Base-by-base conservation (phyloP, 2,113 vertebrate genomes). In the Mus pahari region DNA sequence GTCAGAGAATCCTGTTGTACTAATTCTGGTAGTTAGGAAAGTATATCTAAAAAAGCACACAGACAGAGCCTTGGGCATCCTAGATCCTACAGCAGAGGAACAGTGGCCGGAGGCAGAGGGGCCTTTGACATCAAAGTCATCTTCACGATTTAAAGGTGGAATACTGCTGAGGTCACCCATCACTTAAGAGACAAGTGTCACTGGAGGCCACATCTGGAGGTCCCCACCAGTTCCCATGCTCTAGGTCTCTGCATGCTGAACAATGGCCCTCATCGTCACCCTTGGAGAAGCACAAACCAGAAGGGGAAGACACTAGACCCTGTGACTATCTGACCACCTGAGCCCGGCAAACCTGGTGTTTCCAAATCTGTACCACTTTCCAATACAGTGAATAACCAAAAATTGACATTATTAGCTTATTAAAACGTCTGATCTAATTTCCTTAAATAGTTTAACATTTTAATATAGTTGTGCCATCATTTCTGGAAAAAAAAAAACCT, bases 401-500 rank as follows among this genome's bases (percentile, higher is more conserved):
- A 75, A 68, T 17, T 95, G 71, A 86, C 2, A 36, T 88, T 60
- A 58, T 45, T 64, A 60, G 19, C 78, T 73, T 86, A 90, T 73
- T 91, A 74, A 88, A 95, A 89, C 48, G 84, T 22, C 66, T 71
- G 7, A 71, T 39, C 58, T 93, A 36, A 28, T 89, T 93, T 96
- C n/a, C 55, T 74, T 28, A 89, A 88, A 45, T 84, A 66, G 83
- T 42, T 50, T 50, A 91, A 89, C n/a, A 89, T 93, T 96, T 90
- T 77, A 91, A 81, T 89, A 66, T 2, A 55, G 22, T 5, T 92
- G 50, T 53, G 60, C 55, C 31, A 64, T 83, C 33, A 90, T 87
- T 93, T 96, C 89, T 75, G 12, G 55, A 86, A 93, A 94, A 77
- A 20, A 62, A 64, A 91, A 93, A 86, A 16, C 12, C 5, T 53